phyloP scores from a whole-genome alignment of 1,140 invertebrate species.

The Protaetia brevitarsis region DNA sequence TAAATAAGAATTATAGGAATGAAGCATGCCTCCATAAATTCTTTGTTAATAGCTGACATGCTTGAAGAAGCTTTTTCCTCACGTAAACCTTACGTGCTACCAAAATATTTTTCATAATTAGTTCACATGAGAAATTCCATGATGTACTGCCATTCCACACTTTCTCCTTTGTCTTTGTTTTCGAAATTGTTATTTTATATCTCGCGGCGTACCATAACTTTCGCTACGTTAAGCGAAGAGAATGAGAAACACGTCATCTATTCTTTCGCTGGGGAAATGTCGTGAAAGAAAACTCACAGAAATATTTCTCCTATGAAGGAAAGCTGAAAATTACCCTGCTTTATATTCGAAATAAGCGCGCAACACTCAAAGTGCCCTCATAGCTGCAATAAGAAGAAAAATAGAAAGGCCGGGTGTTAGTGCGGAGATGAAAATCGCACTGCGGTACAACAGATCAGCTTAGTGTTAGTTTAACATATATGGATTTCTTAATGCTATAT shows the following conservation, averaged over 20 bases:
- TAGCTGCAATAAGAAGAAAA: too few species aligned
- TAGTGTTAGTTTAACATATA: too few species aligned
- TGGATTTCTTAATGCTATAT: too few species aligned
- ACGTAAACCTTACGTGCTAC: background rate
- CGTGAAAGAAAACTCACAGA: background rate
- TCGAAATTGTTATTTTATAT: constrained; percentile 8
- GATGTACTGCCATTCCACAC: background rate
- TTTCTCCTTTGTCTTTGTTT: background rate
- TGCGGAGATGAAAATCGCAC: too few species aligned
- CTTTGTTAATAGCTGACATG: too few species aligned
- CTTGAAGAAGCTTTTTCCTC: too few species aligned
- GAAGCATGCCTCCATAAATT: too few species aligned
- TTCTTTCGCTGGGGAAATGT: background rate
- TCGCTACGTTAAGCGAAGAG: background rate
- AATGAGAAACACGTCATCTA: background rate
- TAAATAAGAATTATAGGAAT: too few species aligned
- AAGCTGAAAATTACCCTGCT: background rate
- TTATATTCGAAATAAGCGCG: background rate
- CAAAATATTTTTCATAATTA: constrained; percentile 5
- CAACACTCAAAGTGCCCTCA: too few species aligned
- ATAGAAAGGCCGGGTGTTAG: too few species aligned
- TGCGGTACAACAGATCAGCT: too few species aligned
- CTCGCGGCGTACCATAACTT: background rate
- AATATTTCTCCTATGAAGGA: background rate
- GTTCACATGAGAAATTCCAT: constrained; percentile 3